Conservation (phyloP, 2,113 vertebrate species). For the Rhinopomastus cyanomelas region DNA sequence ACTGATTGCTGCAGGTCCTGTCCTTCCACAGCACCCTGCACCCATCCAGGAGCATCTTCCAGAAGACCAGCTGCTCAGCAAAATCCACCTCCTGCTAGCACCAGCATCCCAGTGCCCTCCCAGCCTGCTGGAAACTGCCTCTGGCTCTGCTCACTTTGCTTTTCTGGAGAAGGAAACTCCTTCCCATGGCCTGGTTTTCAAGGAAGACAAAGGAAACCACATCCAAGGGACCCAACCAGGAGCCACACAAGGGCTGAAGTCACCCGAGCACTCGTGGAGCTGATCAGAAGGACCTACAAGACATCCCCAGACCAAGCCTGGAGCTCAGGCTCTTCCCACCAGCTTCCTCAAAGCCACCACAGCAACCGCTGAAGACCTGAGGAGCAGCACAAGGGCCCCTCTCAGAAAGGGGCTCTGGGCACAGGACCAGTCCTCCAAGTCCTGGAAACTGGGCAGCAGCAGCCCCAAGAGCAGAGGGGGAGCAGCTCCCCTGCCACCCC, state of each 20-base stretch:
- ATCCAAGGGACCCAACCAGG: background rate
- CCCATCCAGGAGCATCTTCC: background rate
- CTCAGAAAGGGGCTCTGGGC: background rate
- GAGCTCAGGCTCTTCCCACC: background rate
- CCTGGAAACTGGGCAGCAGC: background rate
- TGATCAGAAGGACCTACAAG: background rate
- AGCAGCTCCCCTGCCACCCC: background rate
- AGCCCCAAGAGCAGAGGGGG: background rate
- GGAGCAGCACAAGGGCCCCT: background rate
- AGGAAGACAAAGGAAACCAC: background rate
- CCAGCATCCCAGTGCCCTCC: accelerated
- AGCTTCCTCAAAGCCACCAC: background rate
- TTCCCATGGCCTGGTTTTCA: background rate
- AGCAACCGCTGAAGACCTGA: background rate
- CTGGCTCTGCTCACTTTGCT: accelerated
- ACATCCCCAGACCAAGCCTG: accelerated
- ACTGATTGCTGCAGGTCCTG: background rate
- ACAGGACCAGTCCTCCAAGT: accelerated
- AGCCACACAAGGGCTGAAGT: background rate
- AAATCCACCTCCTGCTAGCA: background rate
- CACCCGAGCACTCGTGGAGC: background rate
- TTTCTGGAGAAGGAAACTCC: background rate
- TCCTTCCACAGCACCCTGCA: background rate
- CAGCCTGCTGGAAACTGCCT: background rate
- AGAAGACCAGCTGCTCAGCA: background rate